Evolutionary conservation across 1,140 invertebrate genomes (phyloP), one percentile per base, ranked within the genome.

Genomic region (Holotrichia oblita): DNA sequence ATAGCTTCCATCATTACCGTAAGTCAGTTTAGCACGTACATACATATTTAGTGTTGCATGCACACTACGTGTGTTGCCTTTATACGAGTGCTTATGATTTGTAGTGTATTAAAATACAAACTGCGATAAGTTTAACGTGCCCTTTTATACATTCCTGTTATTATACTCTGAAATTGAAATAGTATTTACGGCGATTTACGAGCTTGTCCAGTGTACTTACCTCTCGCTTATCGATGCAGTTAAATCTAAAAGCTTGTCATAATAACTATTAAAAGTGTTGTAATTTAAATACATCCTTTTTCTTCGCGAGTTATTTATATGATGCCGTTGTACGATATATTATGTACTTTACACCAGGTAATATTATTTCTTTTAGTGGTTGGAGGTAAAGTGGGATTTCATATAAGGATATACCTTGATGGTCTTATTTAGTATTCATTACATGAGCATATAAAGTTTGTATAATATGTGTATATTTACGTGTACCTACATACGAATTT

Each of bases 261-360:
- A 69, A 69, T 69, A 69, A 69, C 61, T 69, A 69, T 69, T 69
- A 69, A 69, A 34, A 3, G 61, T 69, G 61, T 69, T 69, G 61
- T 69, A 69, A 69, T 69, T 69, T 69, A 69, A 69, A 69, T 34
- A 14, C 61, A 20, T 34, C 20, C 8, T 12, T 69, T 69, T 34
- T 69, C 20, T 69, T 69, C 27, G 27, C 27, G 12, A 69, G 0
- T 69, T 69, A 69, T 69, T 27, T 69, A 27, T 69, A 69, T 27
- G 27, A 24, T 24, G 27, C 61, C 20, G 61, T 69, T 22, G 61
- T 22, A 34, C 22, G 20, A 69, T 69, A 69, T 24, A 34, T 10
- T 14, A 12, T 34, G 61, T 27, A 69, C 17, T 34, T 69, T 69
- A 69, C 61, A 3, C 61, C 10, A 20, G 61, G 3, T 48, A 48